Conservation (phyloP, 2,888 invertebrate species). For the Listrodromus nycthemerus region DNA sequence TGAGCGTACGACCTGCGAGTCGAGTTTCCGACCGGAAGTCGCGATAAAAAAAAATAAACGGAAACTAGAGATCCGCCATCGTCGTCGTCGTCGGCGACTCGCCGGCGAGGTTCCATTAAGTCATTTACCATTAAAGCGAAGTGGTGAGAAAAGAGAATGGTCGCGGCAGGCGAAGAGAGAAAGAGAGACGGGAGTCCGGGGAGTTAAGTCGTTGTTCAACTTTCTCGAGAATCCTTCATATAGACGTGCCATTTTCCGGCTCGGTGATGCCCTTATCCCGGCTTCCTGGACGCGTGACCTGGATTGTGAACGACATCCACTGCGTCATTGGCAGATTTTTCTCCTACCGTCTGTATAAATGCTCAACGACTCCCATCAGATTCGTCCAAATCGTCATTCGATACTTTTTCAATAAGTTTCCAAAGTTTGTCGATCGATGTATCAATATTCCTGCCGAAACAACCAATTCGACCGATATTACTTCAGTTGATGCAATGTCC, state of each 20-base stretch:
- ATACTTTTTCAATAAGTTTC: neutral
- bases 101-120: slow-evolving; percentile 49
- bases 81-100: slow-evolving; percentile 31
- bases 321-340: slow-evolving; percentile 46
- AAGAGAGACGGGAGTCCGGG: slow-evolving; percentile 17
- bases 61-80: neutral
- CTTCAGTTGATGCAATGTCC: too few relatives aligned
- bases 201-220: slow-evolving; percentile 55
- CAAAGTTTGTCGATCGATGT: slow-evolving; percentile 16
- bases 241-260: slow-evolving; percentile 66
- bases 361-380: neutral
- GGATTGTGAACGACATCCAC: slow-evolving; percentile 56
- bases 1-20: neutral
- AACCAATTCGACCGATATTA: neutral
- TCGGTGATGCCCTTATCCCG: slow-evolving; percentile 65
- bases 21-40: slow-evolving; percentile 3
- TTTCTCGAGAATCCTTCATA: slow-evolving; percentile 64
- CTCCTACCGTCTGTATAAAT: slow-evolving; percentile 18
- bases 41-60: slow-evolving; percentile 21
- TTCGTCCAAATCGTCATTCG: neutral
- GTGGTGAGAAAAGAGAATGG: slow-evolving; percentile 53
- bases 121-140: slow-evolving; percentile 55
- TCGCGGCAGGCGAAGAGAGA: slow-evolving; percentile 9
- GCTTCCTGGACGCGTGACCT: slow-evolving; percentile 66
- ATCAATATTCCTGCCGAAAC: neutral